Conservation (phyloP, 2,113 vertebrate genomes). For the Nyctereutes procyonoides region DNA sequence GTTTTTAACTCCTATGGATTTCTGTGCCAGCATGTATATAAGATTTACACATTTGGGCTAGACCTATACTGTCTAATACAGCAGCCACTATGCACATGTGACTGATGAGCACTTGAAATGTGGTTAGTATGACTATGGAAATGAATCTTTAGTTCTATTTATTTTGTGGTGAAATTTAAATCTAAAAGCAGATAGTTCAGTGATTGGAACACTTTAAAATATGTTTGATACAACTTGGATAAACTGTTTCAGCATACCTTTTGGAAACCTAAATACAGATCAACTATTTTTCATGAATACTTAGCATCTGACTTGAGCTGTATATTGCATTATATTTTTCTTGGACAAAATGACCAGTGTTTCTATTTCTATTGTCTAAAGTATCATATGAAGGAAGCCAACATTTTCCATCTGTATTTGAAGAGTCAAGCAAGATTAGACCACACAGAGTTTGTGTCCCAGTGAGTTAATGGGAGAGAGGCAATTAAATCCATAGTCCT, state of each 20-base stretch:
- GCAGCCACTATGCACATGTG: background rate
- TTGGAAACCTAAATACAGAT: conserved; percentile 11
- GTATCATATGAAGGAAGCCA: background rate
- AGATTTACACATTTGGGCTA: background rate
- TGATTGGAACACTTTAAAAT: background rate
- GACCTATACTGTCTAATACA: background rate
- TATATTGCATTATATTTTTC: background rate
- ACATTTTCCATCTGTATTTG: background rate
- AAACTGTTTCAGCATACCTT: conserved; percentile 25
- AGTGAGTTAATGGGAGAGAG: background rate
- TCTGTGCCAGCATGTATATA: background rate
- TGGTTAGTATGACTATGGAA: background rate
- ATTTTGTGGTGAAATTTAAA: conserved; percentile 16
- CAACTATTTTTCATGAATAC: background rate
- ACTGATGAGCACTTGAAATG: background rate
- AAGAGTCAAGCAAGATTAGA: background rate
- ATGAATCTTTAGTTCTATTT: background rate
- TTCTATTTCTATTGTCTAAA: background rate
- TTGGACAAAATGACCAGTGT: background rate
- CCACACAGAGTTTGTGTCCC: background rate
- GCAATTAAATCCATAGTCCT: background rate
- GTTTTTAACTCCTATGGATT: background rate
- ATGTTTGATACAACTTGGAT: background rate
- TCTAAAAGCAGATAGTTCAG: background rate
- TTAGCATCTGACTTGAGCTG: background rate